Evolutionary conservation across 92 coral and sea anemone genomes (phyloP).

Genomic region (Isaurus tuberculatus): DNA sequence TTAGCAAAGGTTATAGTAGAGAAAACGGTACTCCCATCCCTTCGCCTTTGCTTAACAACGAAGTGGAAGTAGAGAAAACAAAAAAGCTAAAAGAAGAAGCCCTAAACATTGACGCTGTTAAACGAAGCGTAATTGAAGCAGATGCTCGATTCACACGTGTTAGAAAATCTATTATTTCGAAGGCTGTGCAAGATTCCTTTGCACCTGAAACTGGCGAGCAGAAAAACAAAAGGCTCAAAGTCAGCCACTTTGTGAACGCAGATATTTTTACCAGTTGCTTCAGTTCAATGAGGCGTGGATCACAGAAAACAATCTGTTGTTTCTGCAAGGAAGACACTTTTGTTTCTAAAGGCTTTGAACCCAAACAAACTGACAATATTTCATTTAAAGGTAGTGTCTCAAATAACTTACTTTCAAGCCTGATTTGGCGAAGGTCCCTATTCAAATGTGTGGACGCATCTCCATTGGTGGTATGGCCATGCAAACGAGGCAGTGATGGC

Average conservation of each 20-base stretch:
- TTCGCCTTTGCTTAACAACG: background rate
- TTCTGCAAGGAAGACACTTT: constrained; percentile 28
- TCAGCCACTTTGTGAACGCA: background rate
- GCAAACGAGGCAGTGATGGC: constrained; percentile 50
- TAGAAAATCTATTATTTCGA: background rate
- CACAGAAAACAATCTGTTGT: constrained; percentile 62
- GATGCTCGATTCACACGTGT: background rate
- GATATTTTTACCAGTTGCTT: constrained; percentile 52
- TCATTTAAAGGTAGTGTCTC: background rate
- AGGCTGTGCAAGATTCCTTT: background rate
- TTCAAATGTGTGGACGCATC: constrained; percentile 95
- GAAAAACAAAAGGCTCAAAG: constrained; percentile 20
- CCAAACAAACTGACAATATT: background rate
- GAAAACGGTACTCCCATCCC: background rate
- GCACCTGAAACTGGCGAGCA: background rate
- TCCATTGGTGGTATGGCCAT: constrained; percentile 81
- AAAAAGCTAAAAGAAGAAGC: background rate
- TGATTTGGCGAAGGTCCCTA: constrained; percentile 73
- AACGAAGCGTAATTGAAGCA: background rate
- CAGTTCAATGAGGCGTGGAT: constrained; percentile 83
- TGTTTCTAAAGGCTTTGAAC: background rate
- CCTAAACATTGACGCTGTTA: background rate
- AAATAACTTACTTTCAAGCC: background rate
- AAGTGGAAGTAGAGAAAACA: background rate
- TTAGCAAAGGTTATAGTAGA: background rate